Conservation (phyloP, 2,797 vertebrate species). For the Buceros bicornis region DNA sequence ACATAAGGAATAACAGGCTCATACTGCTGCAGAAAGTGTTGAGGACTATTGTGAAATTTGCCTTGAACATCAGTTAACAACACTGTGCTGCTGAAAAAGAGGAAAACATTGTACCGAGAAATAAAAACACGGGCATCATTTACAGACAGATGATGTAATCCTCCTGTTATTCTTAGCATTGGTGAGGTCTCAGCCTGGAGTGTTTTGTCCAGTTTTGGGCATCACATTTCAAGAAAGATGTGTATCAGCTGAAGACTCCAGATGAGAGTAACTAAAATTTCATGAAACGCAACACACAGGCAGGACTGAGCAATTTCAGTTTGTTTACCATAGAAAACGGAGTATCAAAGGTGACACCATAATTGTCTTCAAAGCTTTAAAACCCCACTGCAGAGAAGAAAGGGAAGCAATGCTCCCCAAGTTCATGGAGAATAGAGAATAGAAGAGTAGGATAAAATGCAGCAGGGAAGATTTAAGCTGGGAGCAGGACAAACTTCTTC, state of each 20-base stretch:
- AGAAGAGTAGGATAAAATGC: background rate
- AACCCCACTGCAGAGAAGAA: background rate
- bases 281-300: background rate
- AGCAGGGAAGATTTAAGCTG: background rate
- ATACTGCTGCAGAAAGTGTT: background rate
- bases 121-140: conserved; percentile 1
- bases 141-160: conserved; percentile 29
- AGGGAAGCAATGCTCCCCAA: background rate
- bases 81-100: background rate
- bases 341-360: background rate
- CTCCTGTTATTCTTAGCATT: conserved; percentile 20
- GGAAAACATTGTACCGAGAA: background rate
- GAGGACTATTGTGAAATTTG: background rate
- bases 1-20: background rate
- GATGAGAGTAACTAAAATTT: background rate
- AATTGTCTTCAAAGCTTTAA: background rate
- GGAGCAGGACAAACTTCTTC: background rate
- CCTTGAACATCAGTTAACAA: background rate
- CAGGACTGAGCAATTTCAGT: background rate
- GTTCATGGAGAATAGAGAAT: background rate
- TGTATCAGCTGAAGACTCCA: background rate
- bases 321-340: background rate
- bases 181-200: background rate
- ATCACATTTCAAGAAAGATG: conserved; percentile 18
- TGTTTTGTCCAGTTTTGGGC: conserved; percentile 52